A percentile compares a stretch with the other conserved stretches of the same genome.
Conservation (phyloP, 2,113 vertebrate genomes). For the Pelecanus crispus region DNA sequence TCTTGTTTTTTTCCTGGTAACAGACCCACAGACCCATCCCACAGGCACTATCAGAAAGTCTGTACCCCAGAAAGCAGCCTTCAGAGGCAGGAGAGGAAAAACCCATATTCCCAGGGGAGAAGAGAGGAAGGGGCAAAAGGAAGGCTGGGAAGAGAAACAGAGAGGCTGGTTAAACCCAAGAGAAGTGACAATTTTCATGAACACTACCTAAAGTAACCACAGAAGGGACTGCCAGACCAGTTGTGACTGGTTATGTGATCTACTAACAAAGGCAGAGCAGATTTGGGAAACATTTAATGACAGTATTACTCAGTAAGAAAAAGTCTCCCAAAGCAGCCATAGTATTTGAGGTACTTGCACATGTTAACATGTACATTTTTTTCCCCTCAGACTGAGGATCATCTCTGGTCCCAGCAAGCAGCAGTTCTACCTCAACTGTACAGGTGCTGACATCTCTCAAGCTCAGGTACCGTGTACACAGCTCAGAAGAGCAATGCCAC, state of each 20-base stretch:
- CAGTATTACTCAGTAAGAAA: background rate
- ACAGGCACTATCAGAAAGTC: background rate
- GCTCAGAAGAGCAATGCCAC: background rate
- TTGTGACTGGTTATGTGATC: background rate
- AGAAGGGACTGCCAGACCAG: background rate
- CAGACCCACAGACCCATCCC: background rate
- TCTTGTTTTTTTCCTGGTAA: background rate
- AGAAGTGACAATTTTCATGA: background rate
- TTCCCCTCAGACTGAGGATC: background rate
- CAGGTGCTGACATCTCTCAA: background rate
- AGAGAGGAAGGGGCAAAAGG: background rate
- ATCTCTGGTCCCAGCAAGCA: background rate
- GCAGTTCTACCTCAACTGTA: background rate
- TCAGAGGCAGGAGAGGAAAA: background rate
- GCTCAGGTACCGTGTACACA: accelerated
- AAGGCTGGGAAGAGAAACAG: background rate
- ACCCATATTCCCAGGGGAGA: background rate
- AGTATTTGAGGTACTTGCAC: background rate
- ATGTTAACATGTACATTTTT: background rate
- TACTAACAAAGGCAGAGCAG: background rate
- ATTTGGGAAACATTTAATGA: background rate
- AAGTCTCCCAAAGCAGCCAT: background rate
- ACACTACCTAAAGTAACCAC: background rate
- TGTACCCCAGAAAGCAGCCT: background rate
- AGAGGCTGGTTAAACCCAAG: background rate